Percentiles rank a stretch among this genome's conserved stretches.
These are phyloP conservation scores for Morpho helenor DNA, from an alignment of 2,888 invertebrate genomes.

Conservation along the genomic window DNA sequence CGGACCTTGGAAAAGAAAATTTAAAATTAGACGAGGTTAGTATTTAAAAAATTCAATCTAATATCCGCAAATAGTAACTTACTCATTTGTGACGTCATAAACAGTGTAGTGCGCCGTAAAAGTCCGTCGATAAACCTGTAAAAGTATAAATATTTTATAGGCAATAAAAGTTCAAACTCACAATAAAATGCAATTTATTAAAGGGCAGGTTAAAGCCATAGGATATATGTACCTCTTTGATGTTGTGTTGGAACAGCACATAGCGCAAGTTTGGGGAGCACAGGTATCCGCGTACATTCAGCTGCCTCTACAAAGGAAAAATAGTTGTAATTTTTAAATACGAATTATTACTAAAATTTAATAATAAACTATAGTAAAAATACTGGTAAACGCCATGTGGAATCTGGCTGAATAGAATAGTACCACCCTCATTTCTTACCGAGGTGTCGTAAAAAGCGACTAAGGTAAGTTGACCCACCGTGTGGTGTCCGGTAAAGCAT, in stretches of 20 bases:
- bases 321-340: background rate
- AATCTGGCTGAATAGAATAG: no score
- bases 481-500: no score
- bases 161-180: constrained; percentile 2
- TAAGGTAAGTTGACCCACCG: no score
- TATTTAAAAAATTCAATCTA: background rate
- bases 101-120: constrained; percentile 94
- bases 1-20: no score
- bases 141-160: constrained; percentile 36
- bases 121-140: constrained; percentile 90
- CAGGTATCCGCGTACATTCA: constrained; percentile 92
- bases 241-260: constrained; percentile 93
- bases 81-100: constrained; percentile 95
- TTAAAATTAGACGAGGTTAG: no score
- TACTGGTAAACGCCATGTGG: no score
- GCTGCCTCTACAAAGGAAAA: constrained; percentile 83
- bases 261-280: constrained; percentile 92
- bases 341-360: no score
- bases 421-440: no score
- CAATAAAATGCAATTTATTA: background rate
- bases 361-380: no score
- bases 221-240: constrained; percentile 84
- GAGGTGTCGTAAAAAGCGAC: no score
- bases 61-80: constrained; percentile 58
- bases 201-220: background rate